Evolutionary conservation across 2,797 vertebrate genomes (phyloP).

Genomic region (Danio aesculapii): DNA sequence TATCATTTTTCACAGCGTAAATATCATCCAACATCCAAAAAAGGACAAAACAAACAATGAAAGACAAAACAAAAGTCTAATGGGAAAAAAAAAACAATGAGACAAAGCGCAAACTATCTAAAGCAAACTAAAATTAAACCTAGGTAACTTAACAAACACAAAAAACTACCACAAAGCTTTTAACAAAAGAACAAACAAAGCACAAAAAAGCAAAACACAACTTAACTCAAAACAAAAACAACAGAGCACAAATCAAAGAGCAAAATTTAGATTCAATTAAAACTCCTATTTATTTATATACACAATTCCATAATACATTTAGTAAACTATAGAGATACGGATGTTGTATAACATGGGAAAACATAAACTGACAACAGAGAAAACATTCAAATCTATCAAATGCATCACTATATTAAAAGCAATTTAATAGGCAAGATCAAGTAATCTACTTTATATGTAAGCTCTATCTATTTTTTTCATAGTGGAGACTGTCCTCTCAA

Average conservation of each 20-base stretch:
- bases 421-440: background rate
- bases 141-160: background rate
- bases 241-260: no score
- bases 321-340: background rate
- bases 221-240: no score
- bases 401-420: background rate
- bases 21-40: background rate
- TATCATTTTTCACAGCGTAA: no score
- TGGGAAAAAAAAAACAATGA: background rate
- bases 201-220: no score
- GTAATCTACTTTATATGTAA: background rate
- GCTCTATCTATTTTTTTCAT: constrained; percentile 12
- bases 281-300: background rate
- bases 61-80: background rate
- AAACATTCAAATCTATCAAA: background rate
- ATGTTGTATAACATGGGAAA: no score
- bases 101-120: no score
- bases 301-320: no score
- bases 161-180: background rate
- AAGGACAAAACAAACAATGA: background rate
- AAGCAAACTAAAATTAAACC: background rate
- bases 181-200: no score
- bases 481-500: background rate
- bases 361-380: background rate
- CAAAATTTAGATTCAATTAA: background rate